These are phyloP conservation scores for Tylochromis polylepis DNA, from an alignment of 2,113 vertebrate species.

Conservation along the genomic window DNA sequence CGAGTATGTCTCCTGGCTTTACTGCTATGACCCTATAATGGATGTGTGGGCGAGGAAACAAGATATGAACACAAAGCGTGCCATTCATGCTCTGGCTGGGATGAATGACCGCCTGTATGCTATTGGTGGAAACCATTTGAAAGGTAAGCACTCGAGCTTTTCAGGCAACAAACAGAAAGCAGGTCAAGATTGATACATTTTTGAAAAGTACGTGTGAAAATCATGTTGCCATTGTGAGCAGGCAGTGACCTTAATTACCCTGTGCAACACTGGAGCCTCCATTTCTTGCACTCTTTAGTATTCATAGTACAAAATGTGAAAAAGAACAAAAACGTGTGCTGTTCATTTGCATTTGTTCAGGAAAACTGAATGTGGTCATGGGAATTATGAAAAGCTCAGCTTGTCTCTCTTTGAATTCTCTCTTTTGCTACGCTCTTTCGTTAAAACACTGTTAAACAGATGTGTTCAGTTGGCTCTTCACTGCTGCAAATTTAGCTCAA, in stretches of 20 bases:
- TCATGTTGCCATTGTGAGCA: neutral
- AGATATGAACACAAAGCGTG: constrained; percentile 99
- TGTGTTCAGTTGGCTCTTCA: neutral
- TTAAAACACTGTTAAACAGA: neutral
- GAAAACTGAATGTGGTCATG: neutral
- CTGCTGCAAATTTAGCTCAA: neutral
- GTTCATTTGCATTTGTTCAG: neutral
- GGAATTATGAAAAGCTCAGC: neutral
- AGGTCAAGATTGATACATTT: neutral
- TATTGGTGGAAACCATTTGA: constrained; percentile 98
- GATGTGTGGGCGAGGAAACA: constrained; percentile 99
- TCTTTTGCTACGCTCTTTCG: neutral
- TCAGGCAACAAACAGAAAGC: neutral
- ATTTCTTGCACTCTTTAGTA: neutral
- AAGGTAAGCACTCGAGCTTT: constrained; percentile 77
- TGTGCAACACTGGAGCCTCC: neutral
- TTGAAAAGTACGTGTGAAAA: neutral
- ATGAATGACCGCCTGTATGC: constrained; percentile 98
- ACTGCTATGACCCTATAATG: constrained; percentile 97
- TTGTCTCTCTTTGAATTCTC: neutral
- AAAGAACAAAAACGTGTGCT: neutral
- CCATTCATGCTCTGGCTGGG: constrained; percentile 93
- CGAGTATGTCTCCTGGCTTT: constrained; percentile 97
- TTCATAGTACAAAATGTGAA: neutral
- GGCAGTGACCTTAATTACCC: neutral